A percentile compares a stretch with the other conserved stretches of the same genome.
phyloP scores from a whole-genome alignment of 1,140 invertebrate species.

The Cardiocondyla obscurior region DNA sequence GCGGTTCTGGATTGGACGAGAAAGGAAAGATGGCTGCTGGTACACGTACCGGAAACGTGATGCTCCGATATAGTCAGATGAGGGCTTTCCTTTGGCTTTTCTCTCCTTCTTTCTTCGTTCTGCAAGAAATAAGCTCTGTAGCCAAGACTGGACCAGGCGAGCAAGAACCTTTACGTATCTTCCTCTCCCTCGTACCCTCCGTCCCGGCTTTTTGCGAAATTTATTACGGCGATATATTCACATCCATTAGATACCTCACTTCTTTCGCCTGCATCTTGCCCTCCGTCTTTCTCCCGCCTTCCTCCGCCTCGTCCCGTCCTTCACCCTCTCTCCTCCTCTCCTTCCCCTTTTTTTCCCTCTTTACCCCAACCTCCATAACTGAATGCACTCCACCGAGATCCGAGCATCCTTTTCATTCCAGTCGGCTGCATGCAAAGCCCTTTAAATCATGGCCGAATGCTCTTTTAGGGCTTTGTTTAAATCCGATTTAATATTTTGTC shows the following conservation, averaged over 20 bases:
- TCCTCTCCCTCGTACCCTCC: slow-evolving; percentile 43
- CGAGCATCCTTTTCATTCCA: slow-evolving; percentile 35
- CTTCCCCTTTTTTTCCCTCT: neutral
- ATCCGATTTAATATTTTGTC: slow-evolving; percentile 45
- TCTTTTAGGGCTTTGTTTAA: slow-evolving; percentile 53
- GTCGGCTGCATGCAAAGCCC: slow-evolving; percentile 47
- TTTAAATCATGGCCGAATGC: slow-evolving; percentile 41
- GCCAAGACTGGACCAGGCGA: slow-evolving; percentile 54
- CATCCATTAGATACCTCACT: slow-evolving; percentile 83
- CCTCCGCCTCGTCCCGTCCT: neutral
- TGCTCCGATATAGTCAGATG: slow-evolving; percentile 69
- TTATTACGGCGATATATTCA: slow-evolving; percentile 85
- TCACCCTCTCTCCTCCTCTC: neutral
- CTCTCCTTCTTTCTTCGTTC: slow-evolving; percentile 50
- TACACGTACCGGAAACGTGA: slow-evolving; percentile 80
- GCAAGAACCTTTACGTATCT: slow-evolving; percentile 45
- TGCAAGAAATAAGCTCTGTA: slow-evolving; percentile 65
- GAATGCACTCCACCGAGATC: slow-evolving; percentile 59
- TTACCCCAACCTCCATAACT: slow-evolving; percentile 37
- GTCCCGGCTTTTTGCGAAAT: slow-evolving; percentile 83
- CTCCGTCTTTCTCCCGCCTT: neutral
- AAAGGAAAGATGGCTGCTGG: slow-evolving; percentile 79
- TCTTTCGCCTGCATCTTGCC: slow-evolving; percentile 67
- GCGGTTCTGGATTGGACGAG: slow-evolving; percentile 74
- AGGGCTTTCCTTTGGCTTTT: slow-evolving; percentile 73